These are phyloP conservation scores for Muscicapa adusta DNA, from an alignment of 2,113 vertebrate species.

Conservation along the genomic window DNA sequence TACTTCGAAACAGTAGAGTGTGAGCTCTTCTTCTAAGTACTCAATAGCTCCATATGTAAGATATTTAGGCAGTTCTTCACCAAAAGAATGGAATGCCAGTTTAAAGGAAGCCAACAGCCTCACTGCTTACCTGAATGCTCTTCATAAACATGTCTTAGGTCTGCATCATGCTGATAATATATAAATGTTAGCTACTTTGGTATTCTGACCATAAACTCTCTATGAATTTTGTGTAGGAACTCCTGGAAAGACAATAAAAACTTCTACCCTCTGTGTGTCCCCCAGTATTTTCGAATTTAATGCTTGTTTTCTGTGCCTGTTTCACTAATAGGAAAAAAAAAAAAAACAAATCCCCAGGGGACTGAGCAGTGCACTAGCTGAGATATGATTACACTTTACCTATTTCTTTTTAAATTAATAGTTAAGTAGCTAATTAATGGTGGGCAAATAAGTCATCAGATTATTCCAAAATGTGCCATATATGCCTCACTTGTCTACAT, in stretches of 20 bases:
- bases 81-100: not conserved
- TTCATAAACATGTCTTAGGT: not conserved
- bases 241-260: not conserved
- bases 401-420: not conserved
- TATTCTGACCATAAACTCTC: not conserved
- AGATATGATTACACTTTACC: not conserved
- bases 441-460: not conserved
- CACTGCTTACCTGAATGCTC: not conserved
- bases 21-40: not conserved
- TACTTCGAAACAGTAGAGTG: not conserved
- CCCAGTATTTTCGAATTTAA: not conserved
- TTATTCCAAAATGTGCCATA: not conserved
- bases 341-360: not conserved
- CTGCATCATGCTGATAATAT: not conserved
- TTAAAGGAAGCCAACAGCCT: not conserved
- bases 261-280: accelerated
- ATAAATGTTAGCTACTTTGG: not conserved
- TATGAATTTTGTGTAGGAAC: not conserved
- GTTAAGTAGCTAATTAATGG: not conserved
- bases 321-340: not conserved
- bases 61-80: not conserved
- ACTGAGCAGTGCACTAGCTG: not conserved
- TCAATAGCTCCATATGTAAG: not conserved
- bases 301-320: not conserved
- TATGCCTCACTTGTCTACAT: not conserved